Evolutionary conservation across 2,113 vertebrate genomes (phyloP).

Genomic region (Mesembrinibis cayennensis): DNA sequence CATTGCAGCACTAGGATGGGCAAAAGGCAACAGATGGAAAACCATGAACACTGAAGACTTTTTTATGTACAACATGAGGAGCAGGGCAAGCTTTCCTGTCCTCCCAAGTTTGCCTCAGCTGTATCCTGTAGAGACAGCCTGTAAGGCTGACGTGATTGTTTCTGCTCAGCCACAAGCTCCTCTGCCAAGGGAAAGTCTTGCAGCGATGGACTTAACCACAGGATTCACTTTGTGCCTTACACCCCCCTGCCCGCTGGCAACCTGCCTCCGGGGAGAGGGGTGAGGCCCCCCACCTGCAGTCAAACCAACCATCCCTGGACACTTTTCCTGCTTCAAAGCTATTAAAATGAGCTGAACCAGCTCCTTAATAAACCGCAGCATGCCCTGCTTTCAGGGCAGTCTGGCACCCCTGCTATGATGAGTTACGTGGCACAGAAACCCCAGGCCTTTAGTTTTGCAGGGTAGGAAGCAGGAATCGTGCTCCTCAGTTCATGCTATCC

Average conservation of each 20-base stretch:
- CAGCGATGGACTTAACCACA: background rate
- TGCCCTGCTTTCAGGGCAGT: background rate
- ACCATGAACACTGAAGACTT: background rate
- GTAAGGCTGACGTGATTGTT: background rate
- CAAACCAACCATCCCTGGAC: background rate
- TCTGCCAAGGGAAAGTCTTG: background rate
- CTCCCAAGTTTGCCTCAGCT: background rate
- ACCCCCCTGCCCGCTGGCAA: background rate
- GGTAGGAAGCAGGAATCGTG: background rate
- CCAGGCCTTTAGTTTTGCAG: background rate
- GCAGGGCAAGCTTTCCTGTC: background rate
- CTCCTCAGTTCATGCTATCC: background rate
- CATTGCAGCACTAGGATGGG: rapidly evolving
- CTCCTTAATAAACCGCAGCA: background rate
- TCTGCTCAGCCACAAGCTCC: background rate
- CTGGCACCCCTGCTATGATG: background rate
- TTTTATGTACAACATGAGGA: background rate
- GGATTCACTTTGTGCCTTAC: background rate
- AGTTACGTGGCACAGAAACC: background rate
- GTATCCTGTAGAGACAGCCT: background rate
- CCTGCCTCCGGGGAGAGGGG: background rate
- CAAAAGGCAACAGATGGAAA: background rate
- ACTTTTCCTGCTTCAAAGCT: background rate
- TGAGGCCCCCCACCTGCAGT: background rate
- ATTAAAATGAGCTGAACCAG: background rate